Evolutionary conservation across 2,888 invertebrate species (phyloP).

Genomic region (Latrodectus hesperus): DNA sequence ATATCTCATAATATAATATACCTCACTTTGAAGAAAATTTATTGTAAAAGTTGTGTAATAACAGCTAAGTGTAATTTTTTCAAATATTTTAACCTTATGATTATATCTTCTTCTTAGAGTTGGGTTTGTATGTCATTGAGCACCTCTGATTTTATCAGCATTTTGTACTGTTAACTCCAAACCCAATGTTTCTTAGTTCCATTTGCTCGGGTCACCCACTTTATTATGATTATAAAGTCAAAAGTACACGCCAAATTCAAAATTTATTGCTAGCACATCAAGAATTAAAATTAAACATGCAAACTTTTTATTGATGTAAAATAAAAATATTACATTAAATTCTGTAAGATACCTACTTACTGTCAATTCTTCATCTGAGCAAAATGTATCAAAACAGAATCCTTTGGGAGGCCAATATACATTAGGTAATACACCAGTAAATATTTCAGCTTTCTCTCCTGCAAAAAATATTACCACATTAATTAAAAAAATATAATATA

Average conservation of each 20-base stretch:
- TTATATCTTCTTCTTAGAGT: too few relatives aligned
- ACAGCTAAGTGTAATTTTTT: too few relatives aligned
- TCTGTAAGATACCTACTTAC: conserved; percentile 70
- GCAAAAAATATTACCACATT: background rate
- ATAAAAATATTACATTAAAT: background rate
- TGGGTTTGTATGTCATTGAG: too few relatives aligned
- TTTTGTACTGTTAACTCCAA: too few relatives aligned
- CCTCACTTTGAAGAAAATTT: too few relatives aligned
- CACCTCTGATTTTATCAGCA: too few relatives aligned
- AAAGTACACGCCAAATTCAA: background rate
- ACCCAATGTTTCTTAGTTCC: too few relatives aligned
- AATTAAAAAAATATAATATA: background rate
- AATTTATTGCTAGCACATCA: background rate
- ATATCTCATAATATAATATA: too few relatives aligned
- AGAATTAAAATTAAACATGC: background rate
- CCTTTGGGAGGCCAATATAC: conserved; percentile 87
- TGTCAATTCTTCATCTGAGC: conserved; percentile 87
- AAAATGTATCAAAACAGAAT: conserved; percentile 93
- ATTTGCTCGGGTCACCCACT: too few relatives aligned
- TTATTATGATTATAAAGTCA: too few relatives aligned
- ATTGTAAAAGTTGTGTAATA: too few relatives aligned
- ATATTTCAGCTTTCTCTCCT: conserved; percentile 79
- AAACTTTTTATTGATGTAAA: conserved; percentile 6
- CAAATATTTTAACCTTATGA: too few relatives aligned
- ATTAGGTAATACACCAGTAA: conserved; percentile 88